Evolutionary conservation across 2,113 vertebrate genomes (phyloP).

Genomic region (Marmota monax): DNA sequence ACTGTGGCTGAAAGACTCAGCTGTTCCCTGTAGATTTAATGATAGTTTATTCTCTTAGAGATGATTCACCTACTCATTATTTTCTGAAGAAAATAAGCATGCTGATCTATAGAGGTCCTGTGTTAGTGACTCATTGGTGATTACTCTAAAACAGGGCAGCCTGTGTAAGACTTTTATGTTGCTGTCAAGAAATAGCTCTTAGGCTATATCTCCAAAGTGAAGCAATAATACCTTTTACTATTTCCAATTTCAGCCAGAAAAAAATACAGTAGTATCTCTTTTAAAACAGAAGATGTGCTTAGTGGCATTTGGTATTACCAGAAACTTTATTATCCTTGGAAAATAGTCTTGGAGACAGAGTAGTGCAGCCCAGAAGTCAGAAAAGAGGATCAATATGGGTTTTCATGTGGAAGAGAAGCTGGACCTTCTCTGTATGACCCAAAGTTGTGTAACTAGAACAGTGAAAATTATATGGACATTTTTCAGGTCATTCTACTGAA

Average conservation of each 20-base stretch:
- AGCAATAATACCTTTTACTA: not conserved
- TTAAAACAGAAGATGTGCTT: slow-evolving; percentile 36
- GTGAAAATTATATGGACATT: slow-evolving; percentile 6
- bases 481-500: not conserved
- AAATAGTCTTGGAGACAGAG: not conserved
- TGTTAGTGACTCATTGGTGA: slow-evolving; percentile 57
- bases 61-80: not conserved
- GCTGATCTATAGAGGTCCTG: slow-evolving; percentile 2
- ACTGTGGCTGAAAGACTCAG: not conserved
- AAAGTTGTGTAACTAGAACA: not conserved
- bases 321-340: slow-evolving; percentile 31
- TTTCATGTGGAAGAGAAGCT: slow-evolving; percentile 4
- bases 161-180: not conserved
- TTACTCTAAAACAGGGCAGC: slow-evolving; percentile 40
- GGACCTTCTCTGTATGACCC: not conserved
- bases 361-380: not conserved
- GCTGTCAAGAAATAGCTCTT: not conserved
- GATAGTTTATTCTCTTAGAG: slow-evolving; percentile 52
- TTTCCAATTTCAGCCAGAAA: slow-evolving; percentile 22
- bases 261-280: slow-evolving; percentile 19
- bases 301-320: not conserved
- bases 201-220: slow-evolving; percentile 8
- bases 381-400: not conserved
- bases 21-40: slow-evolving; percentile 40
- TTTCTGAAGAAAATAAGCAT: slow-evolving; percentile 48